These are phyloP conservation scores for Xylocopa sonorina DNA, from an alignment of 1,140 invertebrate genomes.

Conservation along the genomic window DNA sequence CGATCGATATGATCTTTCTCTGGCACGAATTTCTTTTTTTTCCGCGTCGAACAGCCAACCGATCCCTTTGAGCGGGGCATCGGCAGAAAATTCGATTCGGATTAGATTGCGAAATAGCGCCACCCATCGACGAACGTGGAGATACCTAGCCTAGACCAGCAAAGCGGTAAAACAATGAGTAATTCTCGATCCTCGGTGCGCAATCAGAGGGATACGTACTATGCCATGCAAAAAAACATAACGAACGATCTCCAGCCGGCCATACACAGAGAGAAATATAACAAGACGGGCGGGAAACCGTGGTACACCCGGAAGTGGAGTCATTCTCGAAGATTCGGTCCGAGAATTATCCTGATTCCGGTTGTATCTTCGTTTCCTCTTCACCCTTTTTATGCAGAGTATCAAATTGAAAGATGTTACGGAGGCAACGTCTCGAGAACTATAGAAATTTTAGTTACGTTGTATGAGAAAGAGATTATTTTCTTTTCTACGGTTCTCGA, in stretches of 20 bases:
- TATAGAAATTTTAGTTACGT: neutral
- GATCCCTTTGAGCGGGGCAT: neutral
- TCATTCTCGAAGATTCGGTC: neutral
- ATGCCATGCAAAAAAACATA: constrained; percentile 45
- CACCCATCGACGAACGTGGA: neutral
- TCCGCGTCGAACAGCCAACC: neutral
- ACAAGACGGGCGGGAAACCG: neutral
- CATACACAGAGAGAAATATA: constrained; percentile 27
- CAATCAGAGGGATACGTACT: constrained; percentile 17
- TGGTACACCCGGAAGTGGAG: neutral
- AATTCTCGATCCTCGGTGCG: constrained; percentile 15
- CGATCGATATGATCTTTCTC: neutral
- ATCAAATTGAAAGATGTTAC: constrained; percentile 6
- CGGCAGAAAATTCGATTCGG: neutral
- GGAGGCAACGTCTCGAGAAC: neutral
- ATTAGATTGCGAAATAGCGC: neutral
- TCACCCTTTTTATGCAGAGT: neutral
- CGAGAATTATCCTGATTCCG: neutral
- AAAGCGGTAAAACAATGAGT: constrained; percentile 24
- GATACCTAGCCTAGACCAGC: neutral
- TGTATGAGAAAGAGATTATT: neutral
- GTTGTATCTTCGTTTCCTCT: neutral
- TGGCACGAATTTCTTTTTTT: no score
- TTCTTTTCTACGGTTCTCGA: neutral
- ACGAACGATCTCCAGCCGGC: constrained; percentile 33